Base-by-base conservation (phyloP, 2,888 invertebrate genomes). In the Eristalis intricaria region DNA sequence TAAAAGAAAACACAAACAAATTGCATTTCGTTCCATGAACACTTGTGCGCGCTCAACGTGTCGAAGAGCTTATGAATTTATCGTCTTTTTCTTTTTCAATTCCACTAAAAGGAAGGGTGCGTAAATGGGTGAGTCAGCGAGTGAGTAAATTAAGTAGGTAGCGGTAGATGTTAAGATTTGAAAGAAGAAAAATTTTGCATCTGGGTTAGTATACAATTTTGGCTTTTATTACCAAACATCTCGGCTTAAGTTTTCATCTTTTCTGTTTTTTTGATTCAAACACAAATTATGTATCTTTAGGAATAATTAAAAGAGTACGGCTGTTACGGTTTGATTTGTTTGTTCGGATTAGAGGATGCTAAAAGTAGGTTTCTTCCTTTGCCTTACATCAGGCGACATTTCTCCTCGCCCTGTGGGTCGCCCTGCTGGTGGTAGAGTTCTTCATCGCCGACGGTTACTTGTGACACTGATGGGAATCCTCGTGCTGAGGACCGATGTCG, bases 401-500 rank as follows among this genome's bases (percentile, higher is more conserved):
- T 93, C 76, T 92, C 92, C 82, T 90, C 91, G 2, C 90, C 89
- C 75, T 90, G 90, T 2, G 92, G 92, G 89, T 92, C 92, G n/a
- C 91, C 93, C 80, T 92, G 91, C 83, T 93, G 93, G 88, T 93
- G 93, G 40, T 91, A 93, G 13, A 93, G 89, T 76, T 93, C 92
- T 82, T 93, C 93, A 66, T 90, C 90, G 26, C 89, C 89, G 38
- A 88, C 89, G 70, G 89, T 77, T 78, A 91, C 90, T 80, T 91
- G 92, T 19, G 91, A 89, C 8, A 19, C 19, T 50, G 91, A 90
- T 10, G 91, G 91, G 22, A 90, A 88, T 65, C 92, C 91, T 60
- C 90, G 82, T 15, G 89, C 89, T 69, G 95, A 94, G 90, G 95
- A 94, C 91, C 95, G 95, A 92, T 95, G 95, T 90, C 95, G 94